phyloP scores from a whole-genome alignment of 2,888 invertebrate genomes.

The Lasius platythorax region DNA sequence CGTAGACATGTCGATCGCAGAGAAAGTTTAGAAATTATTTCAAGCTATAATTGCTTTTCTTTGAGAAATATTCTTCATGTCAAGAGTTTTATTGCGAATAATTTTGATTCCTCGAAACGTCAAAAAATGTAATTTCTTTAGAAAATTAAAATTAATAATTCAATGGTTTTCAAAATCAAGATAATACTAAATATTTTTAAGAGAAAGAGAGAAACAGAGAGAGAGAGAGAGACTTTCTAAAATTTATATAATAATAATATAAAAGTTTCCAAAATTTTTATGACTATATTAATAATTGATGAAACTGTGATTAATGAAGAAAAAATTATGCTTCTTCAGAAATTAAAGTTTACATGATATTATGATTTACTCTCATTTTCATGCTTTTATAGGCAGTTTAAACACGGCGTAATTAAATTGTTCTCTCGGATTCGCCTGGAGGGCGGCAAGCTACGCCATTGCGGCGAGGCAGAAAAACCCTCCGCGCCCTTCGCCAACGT shows the following conservation, averaged over 20 bases:
- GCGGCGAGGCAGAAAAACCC: constrained; percentile 56
- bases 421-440: background rate
- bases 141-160: background rate
- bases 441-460: constrained; percentile 64
- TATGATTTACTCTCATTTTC: background rate
- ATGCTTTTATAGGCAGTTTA: background rate
- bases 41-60: background rate
- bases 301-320: background rate
- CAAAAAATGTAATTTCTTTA: background rate
- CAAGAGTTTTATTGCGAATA: background rate
- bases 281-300: background rate
- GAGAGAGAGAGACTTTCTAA: background rate
- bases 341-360: constrained; percentile 4
- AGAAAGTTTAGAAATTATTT: background rate
- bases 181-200: background rate
- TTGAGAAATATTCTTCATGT: background rate
- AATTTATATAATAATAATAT: background rate
- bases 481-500: constrained; percentile 60
- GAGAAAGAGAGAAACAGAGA: too few relatives aligned
- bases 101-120: background rate
- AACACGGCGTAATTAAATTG: background rate
- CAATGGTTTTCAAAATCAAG: background rate
- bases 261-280: background rate
- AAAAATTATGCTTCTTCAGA: background rate
- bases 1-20: constrained; percentile 54